Evolutionary conservation across 2,797 vertebrate species (phyloP), one percentile per base, ranked within the genome.

Genomic region (Botia kubotai): DNA sequence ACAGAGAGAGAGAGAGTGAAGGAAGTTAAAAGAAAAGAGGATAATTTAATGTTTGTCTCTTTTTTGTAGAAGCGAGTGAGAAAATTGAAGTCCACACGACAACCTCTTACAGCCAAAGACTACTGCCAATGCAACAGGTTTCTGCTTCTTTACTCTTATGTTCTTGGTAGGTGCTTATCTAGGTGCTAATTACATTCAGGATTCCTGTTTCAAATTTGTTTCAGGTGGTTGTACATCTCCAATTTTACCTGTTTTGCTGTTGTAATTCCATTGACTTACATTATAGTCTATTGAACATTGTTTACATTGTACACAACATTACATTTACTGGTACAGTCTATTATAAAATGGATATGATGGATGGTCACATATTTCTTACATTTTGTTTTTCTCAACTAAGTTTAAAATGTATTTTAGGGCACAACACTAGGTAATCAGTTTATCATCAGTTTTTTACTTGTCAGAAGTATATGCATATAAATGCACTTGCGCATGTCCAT

Each of bases 121-220:
- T 93, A 87, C 90, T 94, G 93, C 88, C 79, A 91, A 29, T 95
- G 93, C 87, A 60, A 79, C 67, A 33, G 88, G 93, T 94, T 90
- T 86, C 7, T 65, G 8, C 43, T 72, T 29, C 21, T 52, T 3
- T 19, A 36, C 23, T 57, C 17, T 33, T 57, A 43, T 26, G 23
- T 46, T 17, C 43, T 23, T 62, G 12, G 19, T 11, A 29, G 23
- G 23, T 26, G 23, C 23, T 26, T 26, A 26, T 26, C 23, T 26
- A 16, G 14, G 5, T 48, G n/a, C 60, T 68, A 68, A 21, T 68
- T 23, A 36, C 6, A 29, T 65, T 65, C 10, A 11, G 39, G 39
- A 43, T 63, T 65, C 12, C 14, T 39, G 2, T 39, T n/a, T 16
- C 14, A 36, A 19, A 10, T 65, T 36, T 16, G 43, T 46, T 63